phyloP scores from a whole-genome alignment of 2,888 invertebrate species.

The Macrosoma leucophasiata region DNA sequence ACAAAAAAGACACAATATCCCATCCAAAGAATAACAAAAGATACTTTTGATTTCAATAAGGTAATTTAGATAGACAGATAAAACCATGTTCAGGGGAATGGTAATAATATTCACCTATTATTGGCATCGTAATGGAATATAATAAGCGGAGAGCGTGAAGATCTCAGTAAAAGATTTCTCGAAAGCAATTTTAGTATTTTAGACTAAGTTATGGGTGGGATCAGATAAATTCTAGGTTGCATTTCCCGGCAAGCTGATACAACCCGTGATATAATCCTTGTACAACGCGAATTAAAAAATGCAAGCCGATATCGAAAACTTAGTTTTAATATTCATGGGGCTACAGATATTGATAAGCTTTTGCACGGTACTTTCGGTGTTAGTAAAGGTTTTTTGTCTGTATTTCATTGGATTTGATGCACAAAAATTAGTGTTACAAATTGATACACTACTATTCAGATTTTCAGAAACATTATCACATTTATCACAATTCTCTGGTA shows the following conservation, averaged over 20 bases:
- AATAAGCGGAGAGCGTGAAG: slow-evolving; percentile 71
- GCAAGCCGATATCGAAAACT: too few relatives aligned
- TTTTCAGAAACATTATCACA: too few relatives aligned
- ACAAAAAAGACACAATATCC: too few relatives aligned
- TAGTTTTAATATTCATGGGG: too few relatives aligned
- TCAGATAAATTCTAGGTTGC: slow-evolving; percentile 65
- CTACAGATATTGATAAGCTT: too few relatives aligned
- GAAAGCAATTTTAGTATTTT: slow-evolving; percentile 70
- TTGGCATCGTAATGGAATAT: slow-evolving; percentile 70
- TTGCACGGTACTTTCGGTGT: too few relatives aligned
- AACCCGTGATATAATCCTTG: slow-evolving; percentile 46
- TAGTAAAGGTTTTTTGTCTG: too few relatives aligned
- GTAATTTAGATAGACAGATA: slow-evolving; percentile 31
- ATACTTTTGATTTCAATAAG: slow-evolving; percentile 25
- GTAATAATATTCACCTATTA: slow-evolving; percentile 63
- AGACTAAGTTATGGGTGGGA: slow-evolving; percentile 67
- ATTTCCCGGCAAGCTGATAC: slow-evolving; percentile 60
- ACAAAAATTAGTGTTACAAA: too few relatives aligned
- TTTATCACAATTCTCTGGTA: too few relatives aligned
- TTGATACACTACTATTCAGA: too few relatives aligned
- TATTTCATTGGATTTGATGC: too few relatives aligned
- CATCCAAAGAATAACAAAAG: too few relatives aligned
- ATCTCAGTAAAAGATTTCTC: slow-evolving; percentile 65
- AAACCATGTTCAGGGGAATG: slow-evolving; percentile 32
- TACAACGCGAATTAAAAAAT: slow-evolving; percentile 15